Base-by-base conservation (phyloP, 92 coral and sea anemone genomes). In the Palythoa grandiflora region DNA sequence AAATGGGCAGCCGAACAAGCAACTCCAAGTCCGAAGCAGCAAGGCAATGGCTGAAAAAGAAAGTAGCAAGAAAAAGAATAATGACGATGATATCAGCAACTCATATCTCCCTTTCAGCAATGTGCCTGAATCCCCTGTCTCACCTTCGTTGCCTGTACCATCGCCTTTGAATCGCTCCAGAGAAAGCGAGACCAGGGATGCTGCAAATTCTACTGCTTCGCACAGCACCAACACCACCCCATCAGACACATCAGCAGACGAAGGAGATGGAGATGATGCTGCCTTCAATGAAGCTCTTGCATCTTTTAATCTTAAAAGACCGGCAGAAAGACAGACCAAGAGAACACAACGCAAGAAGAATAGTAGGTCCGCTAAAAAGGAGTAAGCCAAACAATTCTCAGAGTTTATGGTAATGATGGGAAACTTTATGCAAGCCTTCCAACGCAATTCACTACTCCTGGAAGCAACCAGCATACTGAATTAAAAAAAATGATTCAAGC, bases 261-360 rank as follows among this genome's bases (percentile, higher is more conserved):
- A 17, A 51, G 83, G 19, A 77, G 65, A 77, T 21, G 81, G 14
- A 73, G 77, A 77, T 77, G 83, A 77, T 77, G 68, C 83, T 55
- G 83, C 83, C 48, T 78, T 55, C 50, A 55, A 78, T 54, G 70
- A 78, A 55, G 68, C 51, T 53, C 83, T 78, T 36, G 83, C 70
- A 70, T 78, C 70, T 78, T 78, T 54, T 20, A 78, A 78, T 54
- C 83, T 51, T 12, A 77, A 77, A 53, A 38, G 65, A 12, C 66
- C 81, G 21, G 81, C 81, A 76, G 80, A 76, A 76, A 53, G 68
- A 55, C 83, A 55, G 63, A 77, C 83, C 83, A 77, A 77, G 68
- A 77, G 83, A 15, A 77, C 44, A 4, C 83, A 77, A 36, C 35
- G 68, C 66, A 77, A 77, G 28, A 55, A 55, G 51, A 77, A 40